Evolutionary conservation across 2,113 vertebrate species (phyloP), one percentile per base, ranked within the genome.

Genomic region (Hepsetus odoe): DNA sequence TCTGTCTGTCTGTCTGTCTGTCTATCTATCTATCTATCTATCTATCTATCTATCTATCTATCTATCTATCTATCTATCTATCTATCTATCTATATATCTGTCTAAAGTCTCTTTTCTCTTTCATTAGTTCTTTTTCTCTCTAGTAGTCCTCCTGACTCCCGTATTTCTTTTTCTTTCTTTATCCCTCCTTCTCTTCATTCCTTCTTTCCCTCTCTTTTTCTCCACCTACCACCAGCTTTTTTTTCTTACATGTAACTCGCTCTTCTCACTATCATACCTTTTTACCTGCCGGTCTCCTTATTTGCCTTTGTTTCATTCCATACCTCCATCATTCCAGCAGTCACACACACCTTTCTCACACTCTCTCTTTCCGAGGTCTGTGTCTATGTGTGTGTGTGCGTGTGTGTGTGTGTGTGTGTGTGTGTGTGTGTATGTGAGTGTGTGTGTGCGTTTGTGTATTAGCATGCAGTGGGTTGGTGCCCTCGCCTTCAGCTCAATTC

Each of bases 381-480:
- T 38, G 35, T 42, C n/a, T n/a, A n/a, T n/a, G n/a, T n/a, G n/a
- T n/a, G n/a, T n/a, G n/a, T n/a, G n/a, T n/a, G n/a, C n/a, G n/a
- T n/a, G n/a, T n/a, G n/a, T 24, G 22, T 14, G 42, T 79, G 78
- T 74, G 35, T 79, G 83, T 70, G 78, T 59, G 82, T 72, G 80
- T 61, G 66, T 3, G 11, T 40, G 38, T 40, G 38, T 40, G 38
- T 40, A 11, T 40, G 79, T 81, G 49, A 84, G 82, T 78, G 79
- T 75, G 32, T 80, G 83, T 71, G 79, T 61, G 83, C 71, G 80
- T 62, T 64, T 5, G 42, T 73, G 61, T 56, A 69, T 90, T 88
- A 90, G 87, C 88, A 90, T 91, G 88, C 88, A 85, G 88, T 66
- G 68, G 86, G 72, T 82, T 74, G 82, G 87, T 88, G 87, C 84